These are phyloP conservation scores for Oryzaephilus surinamensis DNA, from an alignment of 1,140 invertebrate species.

Conservation along the genomic window DNA sequence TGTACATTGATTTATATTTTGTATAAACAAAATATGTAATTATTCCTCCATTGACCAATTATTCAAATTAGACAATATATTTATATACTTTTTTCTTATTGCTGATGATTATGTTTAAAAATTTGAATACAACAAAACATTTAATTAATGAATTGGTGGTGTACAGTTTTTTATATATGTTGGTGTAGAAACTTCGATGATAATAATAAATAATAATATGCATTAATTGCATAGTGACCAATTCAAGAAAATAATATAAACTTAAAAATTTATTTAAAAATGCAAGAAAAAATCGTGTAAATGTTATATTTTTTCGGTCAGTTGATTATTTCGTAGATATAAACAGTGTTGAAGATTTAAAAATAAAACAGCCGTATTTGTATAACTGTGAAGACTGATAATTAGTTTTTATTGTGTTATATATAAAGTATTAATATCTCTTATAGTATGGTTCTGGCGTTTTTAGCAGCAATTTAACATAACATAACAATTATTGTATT, in stretches of 20 bases:
- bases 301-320: slow-evolving; percentile 35
- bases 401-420: slow-evolving; percentile 36
- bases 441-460: slow-evolving; percentile 16
- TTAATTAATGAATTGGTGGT: slow-evolving; percentile 25
- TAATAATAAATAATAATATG: slow-evolving; percentile 17
- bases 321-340: slow-evolving; percentile 32
- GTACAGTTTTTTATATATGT: slow-evolving; percentile 30
- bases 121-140: too few relatives aligned
- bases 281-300: slow-evolving; percentile 24
- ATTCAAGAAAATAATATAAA: slow-evolving; percentile 14
- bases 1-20: too few relatives aligned
- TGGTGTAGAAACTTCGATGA: slow-evolving; percentile 22
- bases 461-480: slow-evolving; percentile 19
- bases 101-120: too few relatives aligned
- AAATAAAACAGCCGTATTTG: slow-evolving; percentile 7
- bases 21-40: too few relatives aligned
- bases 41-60: too few relatives aligned
- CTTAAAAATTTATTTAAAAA: slow-evolving; percentile 3
- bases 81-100: slow-evolving; percentile 13
- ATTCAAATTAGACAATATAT: too few relatives aligned
- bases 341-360: slow-evolving; percentile 28
- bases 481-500: too few relatives aligned
- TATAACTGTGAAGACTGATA: slow-evolving; percentile 35
- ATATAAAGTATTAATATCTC: slow-evolving; percentile 27
- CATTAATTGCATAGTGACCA: slow-evolving; percentile 28